A percentile compares a stretch with the other conserved stretches of the same genome.
These are phyloP conservation scores for Sanderia malayensis DNA, from an alignment of 30 jellyfish, hydroid and myxozoan species.

Conservation along the genomic window DNA sequence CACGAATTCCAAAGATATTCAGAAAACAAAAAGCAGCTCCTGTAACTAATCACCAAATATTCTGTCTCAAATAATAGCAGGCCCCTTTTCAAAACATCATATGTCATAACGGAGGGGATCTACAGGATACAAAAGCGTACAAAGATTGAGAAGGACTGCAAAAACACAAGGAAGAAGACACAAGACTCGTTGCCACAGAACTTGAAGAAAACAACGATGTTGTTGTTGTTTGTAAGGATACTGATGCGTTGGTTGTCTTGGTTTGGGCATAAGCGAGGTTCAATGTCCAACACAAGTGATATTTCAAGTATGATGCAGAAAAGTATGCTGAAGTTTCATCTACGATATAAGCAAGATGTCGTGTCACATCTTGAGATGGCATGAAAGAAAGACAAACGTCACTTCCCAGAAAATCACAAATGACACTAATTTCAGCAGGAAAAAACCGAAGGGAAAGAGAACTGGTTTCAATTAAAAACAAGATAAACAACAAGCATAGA, in stretches of 20 bases:
- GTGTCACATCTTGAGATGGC: too few relatives aligned
- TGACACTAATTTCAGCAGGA: too few relatives aligned
- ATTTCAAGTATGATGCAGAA: constrained; percentile 6
- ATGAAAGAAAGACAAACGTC: too few relatives aligned
- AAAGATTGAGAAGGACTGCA: constrained; percentile 14
- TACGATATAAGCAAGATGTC: too few relatives aligned
- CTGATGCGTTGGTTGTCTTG: neutral
- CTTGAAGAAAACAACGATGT: constrained; percentile 1
- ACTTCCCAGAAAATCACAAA: too few relatives aligned
- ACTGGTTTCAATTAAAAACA: too few relatives aligned
- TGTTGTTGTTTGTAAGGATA: neutral
- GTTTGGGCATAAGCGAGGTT: constrained; percentile 17
- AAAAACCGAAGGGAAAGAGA: too few relatives aligned
- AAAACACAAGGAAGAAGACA: constrained; percentile 13
- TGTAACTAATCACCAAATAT: neutral
- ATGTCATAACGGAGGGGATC: constrained; percentile 8
- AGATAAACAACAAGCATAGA: too few relatives aligned
- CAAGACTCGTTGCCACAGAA: neutral
- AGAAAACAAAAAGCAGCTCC: constrained; percentile 9
- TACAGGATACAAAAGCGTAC: neutral
- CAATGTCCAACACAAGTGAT: constrained; percentile 11
- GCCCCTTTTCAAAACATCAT: constrained; percentile 5
- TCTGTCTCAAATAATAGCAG: neutral
- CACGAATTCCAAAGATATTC: neutral
- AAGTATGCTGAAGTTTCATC: constrained; percentile 15